Conservation (phyloP, 2,113 vertebrate genomes). For the Okapia johnstoni region DNA sequence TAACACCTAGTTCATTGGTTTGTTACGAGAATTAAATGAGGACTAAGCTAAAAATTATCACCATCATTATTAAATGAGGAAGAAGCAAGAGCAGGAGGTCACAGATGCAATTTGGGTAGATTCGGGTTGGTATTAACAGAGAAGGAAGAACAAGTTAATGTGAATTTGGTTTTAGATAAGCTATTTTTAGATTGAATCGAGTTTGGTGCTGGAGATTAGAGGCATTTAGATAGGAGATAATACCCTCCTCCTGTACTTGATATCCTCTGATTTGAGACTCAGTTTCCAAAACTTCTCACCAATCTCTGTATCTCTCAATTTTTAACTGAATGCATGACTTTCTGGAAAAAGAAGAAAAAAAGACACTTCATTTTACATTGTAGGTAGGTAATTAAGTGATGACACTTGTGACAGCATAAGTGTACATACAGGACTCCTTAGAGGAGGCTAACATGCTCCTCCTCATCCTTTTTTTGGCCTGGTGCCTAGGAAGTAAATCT, state of each 20-base stretch:
- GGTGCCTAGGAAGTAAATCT: not conserved
- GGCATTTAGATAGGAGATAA: not conserved
- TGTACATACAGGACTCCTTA: not conserved
- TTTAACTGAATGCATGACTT: not conserved
- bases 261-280: not conserved
- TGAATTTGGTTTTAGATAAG: not conserved
- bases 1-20: not conserved
- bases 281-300: not conserved
- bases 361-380: not conserved
- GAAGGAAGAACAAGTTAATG: not conserved
- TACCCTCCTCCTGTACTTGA: not conserved
- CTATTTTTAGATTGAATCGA: not conserved
- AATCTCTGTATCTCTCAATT: not conserved
- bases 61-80: not conserved
- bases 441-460: not conserved
- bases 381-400: not conserved
- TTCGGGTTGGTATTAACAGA: not conserved
- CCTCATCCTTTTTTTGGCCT: not conserved
- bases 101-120: not conserved
- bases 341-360: not conserved
- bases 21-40: not conserved
- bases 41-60: not conserved
- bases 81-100: not conserved
- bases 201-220: not conserved
- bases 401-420: not conserved